A percentile compares a stretch with the other conserved stretches of the same genome.
Conservation (phyloP, 2,113 vertebrate genomes). For the Symphodus melops region DNA sequence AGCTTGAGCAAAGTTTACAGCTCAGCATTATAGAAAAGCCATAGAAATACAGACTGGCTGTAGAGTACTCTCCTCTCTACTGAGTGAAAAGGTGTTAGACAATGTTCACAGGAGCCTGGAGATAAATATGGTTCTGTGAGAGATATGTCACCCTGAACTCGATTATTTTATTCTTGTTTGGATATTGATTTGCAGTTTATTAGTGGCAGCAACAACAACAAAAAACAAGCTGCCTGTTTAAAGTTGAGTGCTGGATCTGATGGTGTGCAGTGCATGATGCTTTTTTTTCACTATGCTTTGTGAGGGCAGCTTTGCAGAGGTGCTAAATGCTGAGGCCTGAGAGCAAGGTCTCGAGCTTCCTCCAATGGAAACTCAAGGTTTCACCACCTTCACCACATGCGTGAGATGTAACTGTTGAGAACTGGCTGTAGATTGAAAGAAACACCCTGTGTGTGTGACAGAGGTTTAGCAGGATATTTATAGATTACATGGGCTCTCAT, state of each 20-base stretch:
- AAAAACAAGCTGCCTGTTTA: no score
- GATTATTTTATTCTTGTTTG: no score
- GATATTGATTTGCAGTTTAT: background rate
- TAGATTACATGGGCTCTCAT: background rate
- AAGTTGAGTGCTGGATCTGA: background rate
- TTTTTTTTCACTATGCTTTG: background rate
- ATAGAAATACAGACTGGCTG: no score
- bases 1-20: no score
- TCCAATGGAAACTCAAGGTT: slow-evolving; percentile 57
- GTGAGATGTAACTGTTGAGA: slow-evolving; percentile 7
- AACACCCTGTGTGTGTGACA: background rate
- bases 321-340: background rate
- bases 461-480: background rate
- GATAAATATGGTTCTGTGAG: no score
- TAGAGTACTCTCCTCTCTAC: no score
- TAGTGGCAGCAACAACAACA: no score
- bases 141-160: no score
- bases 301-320: background rate
- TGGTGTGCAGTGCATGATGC: background rate
- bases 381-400: slow-evolving; percentile 37
- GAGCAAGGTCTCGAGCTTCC: slow-evolving; percentile 45
- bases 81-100: no score
- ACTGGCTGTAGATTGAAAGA: background rate
- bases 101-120: no score
- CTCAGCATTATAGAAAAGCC: no score